Conservation (phyloP, 1,140 invertebrate species). For the Lycorma delicatula region DNA sequence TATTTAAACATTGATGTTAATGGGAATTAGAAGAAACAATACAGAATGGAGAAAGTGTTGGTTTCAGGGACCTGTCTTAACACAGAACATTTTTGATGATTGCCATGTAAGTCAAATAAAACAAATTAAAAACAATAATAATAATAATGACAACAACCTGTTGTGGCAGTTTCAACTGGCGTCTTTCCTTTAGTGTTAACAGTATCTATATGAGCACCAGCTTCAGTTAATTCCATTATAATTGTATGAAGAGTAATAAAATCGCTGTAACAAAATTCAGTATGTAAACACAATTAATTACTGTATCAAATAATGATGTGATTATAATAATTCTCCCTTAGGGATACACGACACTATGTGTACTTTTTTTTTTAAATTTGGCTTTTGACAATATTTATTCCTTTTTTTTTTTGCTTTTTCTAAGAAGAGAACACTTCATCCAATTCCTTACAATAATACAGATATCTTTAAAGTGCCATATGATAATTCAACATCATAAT, state of each 20-base stretch:
- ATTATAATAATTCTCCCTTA: slow-evolving; percentile 4
- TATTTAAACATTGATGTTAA: too few relatives aligned
- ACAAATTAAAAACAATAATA: too few relatives aligned
- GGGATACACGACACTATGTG: background rate
- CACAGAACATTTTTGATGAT: too few relatives aligned
- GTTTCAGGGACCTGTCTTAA: too few relatives aligned
- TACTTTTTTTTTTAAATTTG: background rate
- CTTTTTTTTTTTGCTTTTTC: background rate
- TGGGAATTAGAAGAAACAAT: too few relatives aligned
- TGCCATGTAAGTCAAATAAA: too few relatives aligned
- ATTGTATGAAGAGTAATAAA: slow-evolving; percentile 62
- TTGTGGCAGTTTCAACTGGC: slow-evolving; percentile 55
- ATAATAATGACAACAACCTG: too few relatives aligned
- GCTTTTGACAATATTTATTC: background rate
- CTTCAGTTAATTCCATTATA: slow-evolving; percentile 54
- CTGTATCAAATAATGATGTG: background rate
- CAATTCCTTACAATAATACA: background rate
- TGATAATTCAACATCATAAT: too few relatives aligned
- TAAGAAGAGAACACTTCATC: background rate
- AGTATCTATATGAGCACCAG: slow-evolving; percentile 62
- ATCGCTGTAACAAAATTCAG: slow-evolving; percentile 44
- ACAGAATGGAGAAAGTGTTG: too few relatives aligned
- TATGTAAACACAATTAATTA: slow-evolving; percentile 7
- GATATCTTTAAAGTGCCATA: too few relatives aligned
- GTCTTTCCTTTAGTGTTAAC: slow-evolving; percentile 59